Percentiles rank a stretch among this genome's conserved stretches.
Conservation (phyloP, 2,888 invertebrate species). For the Keiferia lycopersicella region DNA sequence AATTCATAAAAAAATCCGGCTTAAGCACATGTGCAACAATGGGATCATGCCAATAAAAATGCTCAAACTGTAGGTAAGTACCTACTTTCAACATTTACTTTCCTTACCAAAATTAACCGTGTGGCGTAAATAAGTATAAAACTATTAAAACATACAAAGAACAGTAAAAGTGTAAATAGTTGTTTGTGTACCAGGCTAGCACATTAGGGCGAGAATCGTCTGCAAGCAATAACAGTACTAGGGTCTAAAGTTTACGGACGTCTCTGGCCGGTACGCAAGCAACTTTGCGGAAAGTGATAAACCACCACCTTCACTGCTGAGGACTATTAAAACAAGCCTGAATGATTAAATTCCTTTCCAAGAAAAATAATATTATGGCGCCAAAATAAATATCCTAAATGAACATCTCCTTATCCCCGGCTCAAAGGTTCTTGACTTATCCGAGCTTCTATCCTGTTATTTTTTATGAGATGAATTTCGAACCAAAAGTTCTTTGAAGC, state of each 20-base stretch:
- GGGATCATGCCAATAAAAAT: constrained; percentile 3
- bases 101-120: not conserved
- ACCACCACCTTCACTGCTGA: not conserved
- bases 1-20: constrained; percentile 35
- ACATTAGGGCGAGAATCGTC: constrained; percentile 7
- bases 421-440: constrained; percentile 15
- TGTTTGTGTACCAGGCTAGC: not conserved
- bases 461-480: not conserved
- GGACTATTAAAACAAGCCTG: not conserved
- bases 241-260: not conserved
- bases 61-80: constrained; percentile 14
- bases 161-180: not conserved
- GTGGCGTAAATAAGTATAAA: not conserved
- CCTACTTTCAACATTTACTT: not conserved
- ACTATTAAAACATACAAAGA: not conserved
- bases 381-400: constrained; percentile 1
- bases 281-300: constrained; percentile 11
- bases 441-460: not conserved
- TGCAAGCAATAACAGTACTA: not conserved
- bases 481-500: not conserved
- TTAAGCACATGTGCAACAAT: not conserved
- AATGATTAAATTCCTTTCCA: constrained; percentile 11
- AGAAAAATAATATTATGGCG: constrained; percentile 6
- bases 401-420: constrained; percentile 4
- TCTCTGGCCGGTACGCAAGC: constrained; percentile 4